Evolutionary conservation across 2,888 invertebrate genomes (phyloP).

Genomic region (Rhorus exstirpatorius): DNA sequence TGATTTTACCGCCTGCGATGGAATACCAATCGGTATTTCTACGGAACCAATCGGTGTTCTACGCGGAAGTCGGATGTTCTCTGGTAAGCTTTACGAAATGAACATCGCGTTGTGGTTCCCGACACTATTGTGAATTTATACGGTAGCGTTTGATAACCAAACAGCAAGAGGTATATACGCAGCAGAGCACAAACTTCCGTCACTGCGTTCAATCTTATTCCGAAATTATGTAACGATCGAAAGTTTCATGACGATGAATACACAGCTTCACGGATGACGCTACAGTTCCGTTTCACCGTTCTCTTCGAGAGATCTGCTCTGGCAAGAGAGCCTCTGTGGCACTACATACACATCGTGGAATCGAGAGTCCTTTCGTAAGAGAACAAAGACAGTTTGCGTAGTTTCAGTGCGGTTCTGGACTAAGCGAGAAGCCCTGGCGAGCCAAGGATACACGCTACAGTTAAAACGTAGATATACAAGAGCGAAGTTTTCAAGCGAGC

Average conservation of each 20-base stretch:
- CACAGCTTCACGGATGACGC: slow-evolving; percentile 12
- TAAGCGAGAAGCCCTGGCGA: slow-evolving; percentile 8
- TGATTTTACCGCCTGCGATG: no score
- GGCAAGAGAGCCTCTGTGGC: slow-evolving; percentile 8
- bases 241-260: slow-evolving; percentile 38
- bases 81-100: background rate
- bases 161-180: slow-evolving; percentile 4
- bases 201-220: slow-evolving; percentile 27
- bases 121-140: slow-evolving; percentile 6
- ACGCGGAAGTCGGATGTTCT: background rate
- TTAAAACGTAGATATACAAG: slow-evolving; percentile 25
- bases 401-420: slow-evolving; percentile 24
- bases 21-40: no score
- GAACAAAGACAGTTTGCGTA: slow-evolving; percentile 44
- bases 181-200: slow-evolving; percentile 32
- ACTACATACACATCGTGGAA: slow-evolving; percentile 29
- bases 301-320: slow-evolving; percentile 20
- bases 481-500: slow-evolving; percentile 20
- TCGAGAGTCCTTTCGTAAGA: slow-evolving; percentile 42
- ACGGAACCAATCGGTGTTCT: background rate
- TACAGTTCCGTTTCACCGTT: slow-evolving; percentile 16
- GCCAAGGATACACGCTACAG: slow-evolving; percentile 34
- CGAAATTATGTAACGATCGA: slow-evolving; percentile 51
- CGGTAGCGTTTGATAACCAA: slow-evolving; percentile 26
- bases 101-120: background rate